A percentile compares a stretch with the other conserved stretches of the same genome.
Evolutionary conservation across 2,888 invertebrate species (phyloP).

Genomic region (Osedax fenrisi): DNA sequence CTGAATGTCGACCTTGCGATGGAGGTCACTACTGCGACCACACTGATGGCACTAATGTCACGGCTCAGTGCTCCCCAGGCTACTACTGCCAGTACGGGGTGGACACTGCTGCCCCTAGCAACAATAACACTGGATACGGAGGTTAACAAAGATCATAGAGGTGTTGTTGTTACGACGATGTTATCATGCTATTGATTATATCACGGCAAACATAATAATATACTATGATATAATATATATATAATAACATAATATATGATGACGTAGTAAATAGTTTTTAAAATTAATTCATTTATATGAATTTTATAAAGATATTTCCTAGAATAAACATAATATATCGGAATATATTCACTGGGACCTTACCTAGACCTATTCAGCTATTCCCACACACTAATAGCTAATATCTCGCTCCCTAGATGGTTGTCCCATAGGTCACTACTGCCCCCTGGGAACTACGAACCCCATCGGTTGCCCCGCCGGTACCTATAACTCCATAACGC

Average conservation of each 20-base stretch:
- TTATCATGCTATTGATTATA: too few relatives aligned
- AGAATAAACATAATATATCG: too few relatives aligned
- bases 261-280: too few relatives aligned
- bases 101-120: slow-evolving; percentile 36
- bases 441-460: slow-evolving; percentile 40
- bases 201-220: too few relatives aligned
- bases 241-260: too few relatives aligned
- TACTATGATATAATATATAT: too few relatives aligned
- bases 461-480: slow-evolving; percentile 45
- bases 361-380: too few relatives aligned
- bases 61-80: slow-evolving; percentile 42
- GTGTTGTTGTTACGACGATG: background rate
- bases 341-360: too few relatives aligned
- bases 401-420: slow-evolving; percentile 35
- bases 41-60: slow-evolving; percentile 40
- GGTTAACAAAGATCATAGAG: slow-evolving; percentile 35
- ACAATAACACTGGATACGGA: slow-evolving; percentile 45
- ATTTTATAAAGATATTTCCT: too few relatives aligned
- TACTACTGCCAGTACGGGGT: slow-evolving; percentile 44
- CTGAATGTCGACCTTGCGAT: slow-evolving; percentile 43
- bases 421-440: slow-evolving; percentile 45
- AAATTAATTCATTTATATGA: too few relatives aligned
- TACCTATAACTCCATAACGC: slow-evolving; percentile 41
- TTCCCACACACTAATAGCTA: too few relatives aligned
- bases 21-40: slow-evolving; percentile 43